phyloP scores from a whole-genome alignment of 1,140 invertebrate genomes.

The Sinonovacula constricta region DNA sequence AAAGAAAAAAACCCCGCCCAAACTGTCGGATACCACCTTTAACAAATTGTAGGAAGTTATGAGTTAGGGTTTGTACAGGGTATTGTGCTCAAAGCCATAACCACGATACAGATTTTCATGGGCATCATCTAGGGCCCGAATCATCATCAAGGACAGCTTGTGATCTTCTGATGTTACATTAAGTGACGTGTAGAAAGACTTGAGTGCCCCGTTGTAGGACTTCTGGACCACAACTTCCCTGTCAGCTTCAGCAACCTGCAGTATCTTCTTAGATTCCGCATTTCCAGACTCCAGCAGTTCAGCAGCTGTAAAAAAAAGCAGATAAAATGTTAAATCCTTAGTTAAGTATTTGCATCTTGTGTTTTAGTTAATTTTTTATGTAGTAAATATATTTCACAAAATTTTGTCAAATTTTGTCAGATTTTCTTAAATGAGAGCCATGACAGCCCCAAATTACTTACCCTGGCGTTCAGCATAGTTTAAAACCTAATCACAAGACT shows the following conservation, averaged over 20 bases:
- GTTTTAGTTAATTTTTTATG: no score
- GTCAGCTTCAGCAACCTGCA: constrained; percentile 43
- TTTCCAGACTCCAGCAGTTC: constrained; percentile 40
- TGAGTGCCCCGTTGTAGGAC: constrained; percentile 35
- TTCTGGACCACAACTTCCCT: constrained; percentile 42
- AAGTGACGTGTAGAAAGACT: constrained; percentile 39
- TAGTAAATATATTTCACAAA: no score
- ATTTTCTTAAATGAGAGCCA: no score
- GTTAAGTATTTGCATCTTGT: no score
- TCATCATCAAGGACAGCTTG: constrained; percentile 51
- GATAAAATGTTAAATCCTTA: no score
- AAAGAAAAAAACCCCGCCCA: no score
- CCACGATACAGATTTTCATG: constrained; percentile 51
- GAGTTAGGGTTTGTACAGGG: constrained; percentile 25
- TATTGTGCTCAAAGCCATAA: constrained; percentile 38
- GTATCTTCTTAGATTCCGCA: constrained; percentile 24
- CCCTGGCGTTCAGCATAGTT: no score
- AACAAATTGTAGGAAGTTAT: no score
- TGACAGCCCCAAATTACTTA: no score
- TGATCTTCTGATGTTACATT: constrained; percentile 53
- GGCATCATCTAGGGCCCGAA: constrained; percentile 42
- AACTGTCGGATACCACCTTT: no score
- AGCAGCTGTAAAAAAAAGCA: constrained; percentile 46
- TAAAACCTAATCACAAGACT: no score
- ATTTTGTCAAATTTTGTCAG: no score